phyloP scores from a whole-genome alignment of 2,113 vertebrate genomes.

The Hypanus sabinus region DNA sequence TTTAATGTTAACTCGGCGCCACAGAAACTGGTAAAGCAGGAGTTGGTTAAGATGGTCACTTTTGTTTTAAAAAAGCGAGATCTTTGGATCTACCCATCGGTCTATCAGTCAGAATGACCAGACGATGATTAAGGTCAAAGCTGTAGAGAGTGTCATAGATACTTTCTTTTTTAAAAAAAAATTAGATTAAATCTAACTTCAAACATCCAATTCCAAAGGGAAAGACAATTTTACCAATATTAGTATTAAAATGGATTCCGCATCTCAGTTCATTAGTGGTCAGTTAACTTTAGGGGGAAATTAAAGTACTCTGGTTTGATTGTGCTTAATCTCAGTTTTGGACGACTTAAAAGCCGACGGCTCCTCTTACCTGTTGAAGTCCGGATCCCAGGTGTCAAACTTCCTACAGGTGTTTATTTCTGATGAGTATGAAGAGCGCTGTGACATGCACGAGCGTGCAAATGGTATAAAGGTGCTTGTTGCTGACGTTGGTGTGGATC shows the following conservation, averaged over 20 bases:
- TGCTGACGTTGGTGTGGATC: constrained; percentile 37
- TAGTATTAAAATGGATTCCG: neutral
- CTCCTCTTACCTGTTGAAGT: constrained; percentile 61
- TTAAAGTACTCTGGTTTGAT: neutral
- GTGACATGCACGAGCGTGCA: constrained; percentile 56
- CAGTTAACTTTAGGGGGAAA: neutral
- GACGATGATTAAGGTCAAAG: neutral
- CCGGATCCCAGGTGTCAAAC: constrained; percentile 29
- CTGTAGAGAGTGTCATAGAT: neutral
- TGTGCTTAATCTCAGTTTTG: neutral
- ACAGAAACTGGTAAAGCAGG: neutral
- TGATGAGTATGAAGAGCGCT: constrained; percentile 60
- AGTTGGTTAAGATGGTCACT: neutral
- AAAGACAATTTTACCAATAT: neutral
- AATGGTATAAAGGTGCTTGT: constrained; percentile 51
- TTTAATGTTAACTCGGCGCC: neutral
- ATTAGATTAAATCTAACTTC: neutral
- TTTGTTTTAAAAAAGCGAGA: neutral
- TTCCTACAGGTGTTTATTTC: constrained; percentile 62
- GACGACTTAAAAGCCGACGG: neutral
- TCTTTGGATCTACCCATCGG: neutral
- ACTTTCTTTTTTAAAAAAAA: neutral
- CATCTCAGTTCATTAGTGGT: neutral
- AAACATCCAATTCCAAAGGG: neutral
- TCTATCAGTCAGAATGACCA: neutral